Evolutionary conservation across 2,797 vertebrate genomes (phyloP), one percentile per base, ranked within the genome.

Genomic region (Catharus ustulatus): DNA sequence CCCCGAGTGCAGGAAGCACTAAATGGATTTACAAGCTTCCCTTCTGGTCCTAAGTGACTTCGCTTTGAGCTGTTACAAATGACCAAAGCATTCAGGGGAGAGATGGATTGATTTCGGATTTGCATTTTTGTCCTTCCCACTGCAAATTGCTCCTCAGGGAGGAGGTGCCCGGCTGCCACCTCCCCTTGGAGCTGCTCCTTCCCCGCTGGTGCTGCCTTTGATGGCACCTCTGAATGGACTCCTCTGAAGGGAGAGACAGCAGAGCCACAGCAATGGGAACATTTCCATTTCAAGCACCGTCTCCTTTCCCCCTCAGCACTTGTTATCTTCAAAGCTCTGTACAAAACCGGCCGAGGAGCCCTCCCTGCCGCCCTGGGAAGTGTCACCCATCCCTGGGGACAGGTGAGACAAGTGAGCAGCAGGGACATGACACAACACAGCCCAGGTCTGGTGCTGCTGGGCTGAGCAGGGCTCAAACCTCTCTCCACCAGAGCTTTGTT

Each of bases 261-360:
- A 79, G 2, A 91, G 59, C 6, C 13, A 32, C 34, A 17, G 40
- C 55, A 66, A 63, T 2, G 51, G 86, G 16, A 40, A 57, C 22
- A 90, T 92, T 93, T 90, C 89, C 94, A 94, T 95, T 95, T 92
- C 93, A 94, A 94, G 88, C 75, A 63, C 59, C 16, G 3, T 38
- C 63, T 55, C 82, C 46, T 55, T 87, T 64, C 30, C 75, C 63
- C 49, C 32, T 82, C 84, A 73, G 81, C 84, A 7, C 78, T 89
- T 58, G 42, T 79, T 85, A 72, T 42, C 87, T 92, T 95, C 93
- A 95, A 95, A 94, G 90, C 68, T 3, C 75, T 6, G 30, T 3
- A 81, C 87, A 90, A 89, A 92, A 83, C 7, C 12, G 2, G 40
- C 64, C 3, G 72, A 67, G 32, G 67, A 63, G 43, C 72, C 61